phyloP scores from a whole-genome alignment of 2,888 invertebrate species.

The Rhagophthalmus giganteus region DNA sequence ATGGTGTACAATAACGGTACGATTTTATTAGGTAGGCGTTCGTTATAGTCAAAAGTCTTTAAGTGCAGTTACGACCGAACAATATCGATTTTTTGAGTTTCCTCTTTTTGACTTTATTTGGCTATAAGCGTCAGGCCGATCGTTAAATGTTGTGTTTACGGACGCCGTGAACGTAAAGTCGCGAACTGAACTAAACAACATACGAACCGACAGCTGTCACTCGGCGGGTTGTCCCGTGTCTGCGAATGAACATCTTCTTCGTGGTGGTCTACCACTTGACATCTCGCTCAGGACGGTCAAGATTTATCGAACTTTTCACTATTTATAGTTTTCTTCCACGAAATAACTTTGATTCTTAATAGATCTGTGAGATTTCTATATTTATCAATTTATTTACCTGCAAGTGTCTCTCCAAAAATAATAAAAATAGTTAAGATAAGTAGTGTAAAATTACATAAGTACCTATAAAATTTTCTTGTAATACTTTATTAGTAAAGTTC shows the following conservation, averaged over 20 bases:
- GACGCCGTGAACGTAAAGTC: slow-evolving; percentile 24
- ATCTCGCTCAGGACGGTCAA: slow-evolving; percentile 34
- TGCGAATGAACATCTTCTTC: slow-evolving; percentile 48
- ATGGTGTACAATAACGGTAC: too few species aligned
- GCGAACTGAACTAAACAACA: slow-evolving; percentile 27
- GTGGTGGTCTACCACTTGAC: slow-evolving; percentile 45
- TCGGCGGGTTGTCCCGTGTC: slow-evolving; percentile 48
- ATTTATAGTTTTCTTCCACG: slow-evolving; percentile 33
- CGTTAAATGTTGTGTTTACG: slow-evolving; percentile 29
- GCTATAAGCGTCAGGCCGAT: slow-evolving; percentile 20
- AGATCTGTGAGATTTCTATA: too few species aligned
- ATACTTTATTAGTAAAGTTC: too few species aligned
- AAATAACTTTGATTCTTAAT: slow-evolving; percentile 23
- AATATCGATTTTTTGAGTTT: slow-evolving; percentile 11
- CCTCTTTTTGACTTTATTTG: slow-evolving; percentile 14
- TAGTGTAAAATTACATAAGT: too few species aligned
- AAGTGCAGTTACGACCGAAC: neutral
- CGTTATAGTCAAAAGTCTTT: too few species aligned
- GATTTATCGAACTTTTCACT: slow-evolving; percentile 35
- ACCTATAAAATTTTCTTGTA: too few species aligned
- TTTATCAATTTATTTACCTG: too few species aligned
- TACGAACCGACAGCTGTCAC: slow-evolving; percentile 47
- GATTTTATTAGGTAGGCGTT: too few species aligned
- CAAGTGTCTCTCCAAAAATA: too few species aligned
- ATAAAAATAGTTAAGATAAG: too few species aligned